phyloP scores from a whole-genome alignment of 2,888 invertebrate genomes.

The Pogonocherus hispidulus region DNA sequence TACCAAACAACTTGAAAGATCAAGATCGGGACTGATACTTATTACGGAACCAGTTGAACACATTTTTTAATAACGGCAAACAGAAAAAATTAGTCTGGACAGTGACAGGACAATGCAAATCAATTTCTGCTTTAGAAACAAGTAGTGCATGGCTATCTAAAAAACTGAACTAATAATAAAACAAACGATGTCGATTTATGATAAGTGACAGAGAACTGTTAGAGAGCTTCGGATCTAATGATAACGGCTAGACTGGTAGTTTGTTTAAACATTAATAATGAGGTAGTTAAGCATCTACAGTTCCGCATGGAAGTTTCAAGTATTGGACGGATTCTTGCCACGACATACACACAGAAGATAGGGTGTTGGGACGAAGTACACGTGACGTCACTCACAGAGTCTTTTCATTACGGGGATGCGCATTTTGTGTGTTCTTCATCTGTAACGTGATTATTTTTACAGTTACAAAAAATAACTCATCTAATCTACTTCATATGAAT shows the following conservation, averaged over 20 bases:
- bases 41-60: background rate
- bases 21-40: background rate
- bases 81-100: background rate
- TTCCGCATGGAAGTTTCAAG: background rate
- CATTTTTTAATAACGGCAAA: background rate
- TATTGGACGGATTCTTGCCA: background rate
- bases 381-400: too few species aligned
- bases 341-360: too few species aligned
- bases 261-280: slow-evolving; percentile 12
- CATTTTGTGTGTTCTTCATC: too few species aligned
- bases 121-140: background rate
- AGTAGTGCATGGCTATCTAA: background rate
- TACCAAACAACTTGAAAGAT: background rate
- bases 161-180: background rate
- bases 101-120: slow-evolving; percentile 21
- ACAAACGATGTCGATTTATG: slow-evolving; percentile 1
- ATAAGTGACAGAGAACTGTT: slow-evolving; percentile 17
- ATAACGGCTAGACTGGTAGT: background rate
- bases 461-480: too few species aligned
- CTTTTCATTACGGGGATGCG: too few species aligned
- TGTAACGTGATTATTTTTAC: too few species aligned
- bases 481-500: too few species aligned
- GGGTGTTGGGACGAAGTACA: too few species aligned
- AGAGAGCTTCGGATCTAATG: background rate
- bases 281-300: background rate